Evolutionary conservation across 2,797 vertebrate species (phyloP).

Genomic region (Lophotriccus pileatus): DNA sequence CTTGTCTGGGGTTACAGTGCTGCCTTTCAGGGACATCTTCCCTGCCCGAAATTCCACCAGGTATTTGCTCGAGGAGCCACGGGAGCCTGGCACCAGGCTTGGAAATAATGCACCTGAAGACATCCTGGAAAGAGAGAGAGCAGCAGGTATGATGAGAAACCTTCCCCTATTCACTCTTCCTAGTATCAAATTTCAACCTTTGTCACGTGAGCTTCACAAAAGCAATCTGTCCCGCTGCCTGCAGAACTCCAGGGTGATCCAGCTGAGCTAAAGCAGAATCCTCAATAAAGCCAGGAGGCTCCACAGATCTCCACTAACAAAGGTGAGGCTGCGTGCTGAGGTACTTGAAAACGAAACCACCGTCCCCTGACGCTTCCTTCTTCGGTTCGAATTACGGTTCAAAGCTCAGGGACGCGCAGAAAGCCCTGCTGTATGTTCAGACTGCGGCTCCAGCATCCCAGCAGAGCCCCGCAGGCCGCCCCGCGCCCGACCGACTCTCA

Average conservation of each 20-base stretch:
- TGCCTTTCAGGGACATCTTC: slow-evolving; percentile 93
- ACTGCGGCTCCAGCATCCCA: background rate
- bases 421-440: background rate
- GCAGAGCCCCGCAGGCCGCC: background rate
- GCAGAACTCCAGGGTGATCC: background rate
- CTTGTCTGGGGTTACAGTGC: slow-evolving; percentile 93
- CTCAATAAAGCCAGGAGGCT: too few relatives aligned
- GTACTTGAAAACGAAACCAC: background rate
- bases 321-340: fast-evolving
- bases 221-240: background rate
- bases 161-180: fast-evolving
- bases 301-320: fast-evolving
- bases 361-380: background rate
- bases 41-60: slow-evolving; percentile 95
- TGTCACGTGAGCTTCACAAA: background rate
- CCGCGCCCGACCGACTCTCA: background rate
- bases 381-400: background rate
- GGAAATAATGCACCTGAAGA: slow-evolving; percentile 94
- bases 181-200: background rate
- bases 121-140: slow-evolving; percentile 75
- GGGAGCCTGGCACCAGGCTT: slow-evolving; percentile 90
- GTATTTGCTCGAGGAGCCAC: slow-evolving; percentile 93
- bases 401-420: background rate
- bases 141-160: background rate
- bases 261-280: fast-evolving